Percentiles rank a stretch among this genome's conserved stretches.
phyloP scores from a whole-genome alignment of 35 echinoderm and acorn worm genomes.

The Acanthaster planci region DNA sequence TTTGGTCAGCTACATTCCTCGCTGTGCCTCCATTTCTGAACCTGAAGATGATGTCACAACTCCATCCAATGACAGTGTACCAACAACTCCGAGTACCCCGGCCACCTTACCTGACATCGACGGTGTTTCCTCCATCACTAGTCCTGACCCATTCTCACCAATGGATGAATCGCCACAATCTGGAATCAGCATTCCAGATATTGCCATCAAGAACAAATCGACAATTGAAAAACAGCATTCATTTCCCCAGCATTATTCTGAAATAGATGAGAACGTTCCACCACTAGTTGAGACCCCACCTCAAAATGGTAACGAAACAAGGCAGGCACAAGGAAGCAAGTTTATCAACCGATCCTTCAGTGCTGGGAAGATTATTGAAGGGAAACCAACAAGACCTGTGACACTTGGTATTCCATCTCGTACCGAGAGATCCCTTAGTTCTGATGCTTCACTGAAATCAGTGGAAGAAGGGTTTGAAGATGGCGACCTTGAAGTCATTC shows the following conservation, averaged over 20 bases:
- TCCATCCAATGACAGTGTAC: slow-evolving; percentile 49
- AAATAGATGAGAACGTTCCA: neutral
- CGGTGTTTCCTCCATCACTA: slow-evolving; percentile 12
- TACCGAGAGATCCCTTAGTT: neutral
- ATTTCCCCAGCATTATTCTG: slow-evolving; percentile 3
- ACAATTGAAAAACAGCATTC: slow-evolving; percentile 20
- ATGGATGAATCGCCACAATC: slow-evolving; percentile 14
- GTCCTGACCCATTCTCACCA: slow-evolving; percentile 7
- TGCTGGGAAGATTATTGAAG: neutral
- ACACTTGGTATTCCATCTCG: slow-evolving; percentile 22
- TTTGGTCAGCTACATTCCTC: slow-evolving; percentile 89
- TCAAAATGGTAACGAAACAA: neutral
- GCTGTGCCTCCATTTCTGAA: slow-evolving; percentile 62
- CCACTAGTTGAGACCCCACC: neutral
- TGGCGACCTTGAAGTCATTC: slow-evolving; percentile 53
- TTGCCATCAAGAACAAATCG: neutral
- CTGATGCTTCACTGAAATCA: neutral
- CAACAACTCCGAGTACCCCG: neutral
- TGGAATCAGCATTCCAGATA: neutral
- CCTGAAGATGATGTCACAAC: slow-evolving; percentile 54
- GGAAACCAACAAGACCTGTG: slow-evolving; percentile 27
- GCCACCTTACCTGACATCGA: slow-evolving; percentile 1
- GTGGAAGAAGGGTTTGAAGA: slow-evolving; percentile 15
- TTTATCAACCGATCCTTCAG: neutral
- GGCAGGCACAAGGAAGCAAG: neutral